These are phyloP conservation scores for Furcifer pardalis DNA, from an alignment of 2,797 vertebrate genomes.

Conservation along the genomic window DNA sequence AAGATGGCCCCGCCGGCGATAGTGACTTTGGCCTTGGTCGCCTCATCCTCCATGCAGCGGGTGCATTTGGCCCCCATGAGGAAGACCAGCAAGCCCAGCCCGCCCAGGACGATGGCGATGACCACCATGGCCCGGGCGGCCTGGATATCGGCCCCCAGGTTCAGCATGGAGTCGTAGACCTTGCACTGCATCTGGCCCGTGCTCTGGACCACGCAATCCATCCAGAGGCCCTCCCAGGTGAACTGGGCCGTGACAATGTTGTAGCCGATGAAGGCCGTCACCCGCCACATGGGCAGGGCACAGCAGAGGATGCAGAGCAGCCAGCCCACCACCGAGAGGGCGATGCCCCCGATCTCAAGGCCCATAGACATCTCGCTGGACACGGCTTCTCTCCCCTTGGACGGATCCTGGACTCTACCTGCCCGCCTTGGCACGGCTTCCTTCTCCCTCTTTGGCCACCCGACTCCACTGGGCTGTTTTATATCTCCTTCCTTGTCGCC, in stretches of 20 bases:
- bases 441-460: constrained; percentile 31
- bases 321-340: constrained; percentile 89
- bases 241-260: constrained; percentile 92
- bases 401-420: too few relatives aligned
- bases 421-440: too few relatives aligned
- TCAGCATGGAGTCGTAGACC: constrained; percentile 88
- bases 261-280: constrained; percentile 91
- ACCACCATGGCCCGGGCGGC: constrained; percentile 89
- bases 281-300: constrained; percentile 90
- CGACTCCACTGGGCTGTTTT: constrained; percentile 31
- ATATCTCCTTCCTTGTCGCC: constrained; percentile 52
- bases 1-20: constrained; percentile 90
- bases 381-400: too few relatives aligned
- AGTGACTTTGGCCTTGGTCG: constrained; percentile 91
- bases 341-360: constrained; percentile 88
- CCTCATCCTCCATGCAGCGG: constrained; percentile 91
- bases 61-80: constrained; percentile 94
- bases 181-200: constrained; percentile 92
- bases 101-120: constrained; percentile 85
- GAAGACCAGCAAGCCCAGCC: constrained; percentile 86
- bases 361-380: constrained; percentile 90
- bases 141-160: constrained; percentile 88
- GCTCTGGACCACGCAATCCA: constrained; percentile 91
- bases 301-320: constrained; percentile 87
- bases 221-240: constrained; percentile 91